phyloP scores from a whole-genome alignment of 2,113 vertebrate species.

The Xiphophorus maculatus region DNA sequence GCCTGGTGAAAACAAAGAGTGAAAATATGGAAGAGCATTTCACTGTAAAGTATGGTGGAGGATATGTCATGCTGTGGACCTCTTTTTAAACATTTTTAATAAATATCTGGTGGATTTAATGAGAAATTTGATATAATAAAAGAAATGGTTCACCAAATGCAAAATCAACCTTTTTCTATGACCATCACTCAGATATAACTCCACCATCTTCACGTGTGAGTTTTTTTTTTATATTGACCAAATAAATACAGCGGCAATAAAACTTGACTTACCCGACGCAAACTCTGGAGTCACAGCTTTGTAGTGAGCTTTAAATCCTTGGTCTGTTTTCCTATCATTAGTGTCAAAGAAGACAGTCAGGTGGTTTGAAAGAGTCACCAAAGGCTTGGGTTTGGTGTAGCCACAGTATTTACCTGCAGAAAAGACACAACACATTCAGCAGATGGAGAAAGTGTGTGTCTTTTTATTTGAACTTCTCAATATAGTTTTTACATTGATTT shows the following conservation, averaged over 20 bases:
- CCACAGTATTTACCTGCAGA: constrained; percentile 80
- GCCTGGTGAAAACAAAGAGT: too few relatives aligned
- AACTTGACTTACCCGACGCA: constrained; percentile 60
- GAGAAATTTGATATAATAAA: constrained; percentile 9
- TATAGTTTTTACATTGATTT: background rate
- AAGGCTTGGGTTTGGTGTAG: constrained; percentile 61
- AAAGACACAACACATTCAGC: background rate
- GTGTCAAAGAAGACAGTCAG: constrained; percentile 75
- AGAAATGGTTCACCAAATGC: too few relatives aligned
- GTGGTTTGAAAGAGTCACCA: constrained; percentile 76
- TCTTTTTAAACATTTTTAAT: too few relatives aligned
- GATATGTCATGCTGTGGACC: too few relatives aligned
- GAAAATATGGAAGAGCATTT: too few relatives aligned
- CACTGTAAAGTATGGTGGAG: too few relatives aligned
- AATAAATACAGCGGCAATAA: too few relatives aligned
- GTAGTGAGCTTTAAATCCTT: constrained; percentile 80
- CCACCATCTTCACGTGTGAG: too few relatives aligned
- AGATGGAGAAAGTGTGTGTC: background rate
- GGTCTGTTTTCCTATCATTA: constrained; percentile 72
- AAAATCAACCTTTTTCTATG: too few relatives aligned
- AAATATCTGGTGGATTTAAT: background rate
- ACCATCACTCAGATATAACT: too few relatives aligned
- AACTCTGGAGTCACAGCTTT: constrained; percentile 68
- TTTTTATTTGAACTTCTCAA: background rate
- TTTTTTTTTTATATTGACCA: too few relatives aligned